Conservation (phyloP, 2,113 vertebrate genomes). For the Sinosuthora webbiana region DNA sequence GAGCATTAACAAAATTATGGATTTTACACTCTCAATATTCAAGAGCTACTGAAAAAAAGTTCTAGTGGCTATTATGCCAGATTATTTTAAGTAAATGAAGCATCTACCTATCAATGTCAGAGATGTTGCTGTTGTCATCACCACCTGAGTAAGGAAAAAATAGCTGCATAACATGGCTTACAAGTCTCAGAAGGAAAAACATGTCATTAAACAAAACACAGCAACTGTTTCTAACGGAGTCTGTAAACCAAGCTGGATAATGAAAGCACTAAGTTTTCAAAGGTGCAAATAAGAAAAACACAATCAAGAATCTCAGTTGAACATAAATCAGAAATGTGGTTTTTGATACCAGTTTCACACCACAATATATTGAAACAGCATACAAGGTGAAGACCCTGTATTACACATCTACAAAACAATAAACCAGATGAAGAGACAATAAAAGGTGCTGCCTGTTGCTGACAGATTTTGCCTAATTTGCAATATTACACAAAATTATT, state of each 20-base stretch:
- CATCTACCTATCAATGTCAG: background rate
- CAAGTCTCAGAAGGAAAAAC: background rate
- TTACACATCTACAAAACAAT: background rate
- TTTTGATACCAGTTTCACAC: background rate
- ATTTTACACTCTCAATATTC: background rate
- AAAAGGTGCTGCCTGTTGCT: background rate
- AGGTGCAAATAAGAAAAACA: background rate
- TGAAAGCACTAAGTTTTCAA: background rate
- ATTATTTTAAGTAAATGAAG: background rate
- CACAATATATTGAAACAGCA: background rate
- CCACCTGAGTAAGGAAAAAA: background rate
- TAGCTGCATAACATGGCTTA: background rate
- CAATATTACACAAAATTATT: background rate
- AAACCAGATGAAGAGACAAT: background rate
- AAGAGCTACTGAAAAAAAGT: background rate
- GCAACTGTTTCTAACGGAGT: background rate
- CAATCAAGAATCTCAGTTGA: background rate
- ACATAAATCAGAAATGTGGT: background rate
- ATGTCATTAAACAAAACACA: background rate
- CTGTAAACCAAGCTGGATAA: background rate
- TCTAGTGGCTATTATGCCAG: background rate
- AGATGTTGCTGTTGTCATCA: background rate
- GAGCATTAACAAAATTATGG: background rate
- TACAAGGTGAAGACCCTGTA: background rate
- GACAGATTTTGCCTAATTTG: background rate